These are phyloP conservation scores for Melanotaenia maccullochi DNA, from an alignment of 2,797 vertebrate species.

Conservation along the genomic window DNA sequence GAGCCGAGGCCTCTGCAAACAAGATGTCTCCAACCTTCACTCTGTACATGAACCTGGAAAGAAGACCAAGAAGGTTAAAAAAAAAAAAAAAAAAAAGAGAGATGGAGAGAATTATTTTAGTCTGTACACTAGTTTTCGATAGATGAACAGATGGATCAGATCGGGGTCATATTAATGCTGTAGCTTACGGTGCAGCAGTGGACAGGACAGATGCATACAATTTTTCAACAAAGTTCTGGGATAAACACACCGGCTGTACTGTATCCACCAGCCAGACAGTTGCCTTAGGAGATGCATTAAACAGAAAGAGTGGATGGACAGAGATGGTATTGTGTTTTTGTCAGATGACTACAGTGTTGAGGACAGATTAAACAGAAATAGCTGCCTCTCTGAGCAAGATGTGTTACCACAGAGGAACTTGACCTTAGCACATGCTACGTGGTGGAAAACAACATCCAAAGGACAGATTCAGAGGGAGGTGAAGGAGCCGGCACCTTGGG, in stretches of 20 bases:
- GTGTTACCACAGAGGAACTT: conserved; percentile 6
- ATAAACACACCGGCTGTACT: conserved; percentile 15
- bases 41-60: conserved; percentile 91
- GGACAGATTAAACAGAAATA: conserved; percentile 43
- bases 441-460: background rate
- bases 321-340: conserved; percentile 39
- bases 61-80: conserved; percentile 7
- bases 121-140: conserved; percentile 16
- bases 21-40: conserved; percentile 90
- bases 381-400: conserved; percentile 14
- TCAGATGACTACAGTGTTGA: conserved; percentile 54
- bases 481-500: conserved; percentile 85
- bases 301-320: conserved; percentile 23
- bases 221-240: background rate
- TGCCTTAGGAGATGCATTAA: conserved; percentile 10
- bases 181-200: background rate
- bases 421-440: background rate
- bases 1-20: conserved; percentile 90
- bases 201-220: conserved; percentile 7
- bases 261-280: background rate
- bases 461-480: conserved; percentile 20
- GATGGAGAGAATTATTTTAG: background rate
- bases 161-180: background rate
- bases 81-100: conserved; percentile 12
- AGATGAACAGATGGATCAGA: background rate